Evolutionary conservation across 2,113 vertebrate genomes (phyloP).

Genomic region (Polyodon spathula): DNA sequence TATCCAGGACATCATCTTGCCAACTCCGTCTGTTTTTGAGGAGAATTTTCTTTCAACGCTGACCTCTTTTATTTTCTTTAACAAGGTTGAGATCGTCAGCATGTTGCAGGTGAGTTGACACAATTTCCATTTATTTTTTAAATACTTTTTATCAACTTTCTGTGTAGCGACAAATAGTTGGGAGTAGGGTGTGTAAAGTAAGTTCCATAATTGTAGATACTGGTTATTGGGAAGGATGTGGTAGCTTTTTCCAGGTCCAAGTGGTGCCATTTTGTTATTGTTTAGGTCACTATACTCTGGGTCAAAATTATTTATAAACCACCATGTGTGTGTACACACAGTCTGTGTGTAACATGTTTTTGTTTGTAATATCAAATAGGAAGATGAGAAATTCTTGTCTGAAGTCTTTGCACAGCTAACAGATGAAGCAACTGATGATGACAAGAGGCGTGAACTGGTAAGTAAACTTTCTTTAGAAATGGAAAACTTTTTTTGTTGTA

Average conservation of each 20-base stretch:
- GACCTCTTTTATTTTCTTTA: constrained; percentile 98
- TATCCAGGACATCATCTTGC: constrained; percentile 98
- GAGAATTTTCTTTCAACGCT: constrained; percentile 98
- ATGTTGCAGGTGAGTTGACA: constrained; percentile 87
- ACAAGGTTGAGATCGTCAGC: constrained; percentile 99
- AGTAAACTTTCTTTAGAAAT: constrained; percentile 23
- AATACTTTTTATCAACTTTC: too few relatives aligned
- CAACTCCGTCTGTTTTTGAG: constrained; percentile 94
- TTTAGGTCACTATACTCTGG: too few relatives aligned
- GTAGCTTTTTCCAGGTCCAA: too few relatives aligned
- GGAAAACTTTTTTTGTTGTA: too few relatives aligned
- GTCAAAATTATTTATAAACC: not conserved
- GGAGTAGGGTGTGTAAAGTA: too few relatives aligned
- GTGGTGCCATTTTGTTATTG: too few relatives aligned
- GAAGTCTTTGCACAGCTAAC: constrained; percentile 98
- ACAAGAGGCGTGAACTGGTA: constrained; percentile 91
- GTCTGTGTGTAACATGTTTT: constrained; percentile 10
- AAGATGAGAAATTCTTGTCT: constrained; percentile 96
- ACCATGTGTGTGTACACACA: not conserved
- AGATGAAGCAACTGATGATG: constrained; percentile 89
- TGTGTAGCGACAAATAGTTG: too few relatives aligned
- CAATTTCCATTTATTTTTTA: too few relatives aligned
- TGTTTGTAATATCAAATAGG: constrained; percentile 51
- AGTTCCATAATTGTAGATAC: too few relatives aligned
- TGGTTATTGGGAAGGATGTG: too few relatives aligned